phyloP scores from a whole-genome alignment of 2,797 vertebrate genomes.

The Falco novaeseelandiae region DNA sequence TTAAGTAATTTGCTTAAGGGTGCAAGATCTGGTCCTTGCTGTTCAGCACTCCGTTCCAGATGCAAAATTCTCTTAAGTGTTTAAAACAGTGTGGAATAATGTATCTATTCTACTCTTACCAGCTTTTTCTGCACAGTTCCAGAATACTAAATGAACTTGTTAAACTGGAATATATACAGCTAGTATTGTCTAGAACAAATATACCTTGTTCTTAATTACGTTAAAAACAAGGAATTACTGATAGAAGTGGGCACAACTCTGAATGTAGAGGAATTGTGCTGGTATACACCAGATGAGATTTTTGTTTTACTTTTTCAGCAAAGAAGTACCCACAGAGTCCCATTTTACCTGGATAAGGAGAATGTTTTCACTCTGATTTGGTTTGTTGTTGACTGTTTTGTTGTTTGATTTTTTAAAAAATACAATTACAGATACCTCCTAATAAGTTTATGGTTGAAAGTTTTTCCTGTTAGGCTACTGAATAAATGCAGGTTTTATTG shows the following conservation, averaged over 20 bases:
- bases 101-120: neutral
- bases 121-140: neutral
- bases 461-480: neutral
- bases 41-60: neutral
- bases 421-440: neutral
- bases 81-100: neutral
- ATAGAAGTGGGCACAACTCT: neutral
- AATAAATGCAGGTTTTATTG: neutral
- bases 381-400: neutral
- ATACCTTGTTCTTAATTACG: neutral
- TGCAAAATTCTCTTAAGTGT: neutral
- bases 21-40: neutral
- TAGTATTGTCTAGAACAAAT: neutral
- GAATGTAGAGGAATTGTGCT: neutral
- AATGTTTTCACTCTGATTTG: neutral
- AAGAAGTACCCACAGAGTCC: neutral
- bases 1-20: neutral
- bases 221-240: neutral
- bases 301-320: neutral
- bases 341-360: neutral
- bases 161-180: neutral
- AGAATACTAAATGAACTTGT: neutral
- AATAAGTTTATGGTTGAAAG: neutral
- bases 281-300: neutral
- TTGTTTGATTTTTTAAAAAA: neutral